Conservation (phyloP, 2,797 vertebrate species). For the Melanotaenia maccullochi region DNA sequence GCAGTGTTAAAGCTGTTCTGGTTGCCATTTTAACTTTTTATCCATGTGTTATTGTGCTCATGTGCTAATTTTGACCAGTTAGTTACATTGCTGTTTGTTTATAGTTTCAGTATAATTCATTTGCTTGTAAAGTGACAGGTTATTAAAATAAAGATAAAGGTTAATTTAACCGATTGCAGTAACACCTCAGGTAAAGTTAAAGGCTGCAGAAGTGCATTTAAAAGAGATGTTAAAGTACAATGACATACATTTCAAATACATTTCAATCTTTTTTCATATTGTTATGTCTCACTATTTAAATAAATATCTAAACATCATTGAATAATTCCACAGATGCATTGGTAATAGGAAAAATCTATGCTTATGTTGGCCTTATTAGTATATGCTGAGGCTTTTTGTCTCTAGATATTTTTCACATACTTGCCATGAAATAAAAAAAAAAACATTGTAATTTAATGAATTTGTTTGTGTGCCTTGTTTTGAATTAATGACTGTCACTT, state of each 20-base stretch:
- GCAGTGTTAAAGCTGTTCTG: too few relatives aligned
- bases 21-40: too few relatives aligned
- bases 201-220: not conserved
- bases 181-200: not conserved
- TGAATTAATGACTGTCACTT: slow-evolving; percentile 53
- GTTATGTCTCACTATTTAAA: not conserved
- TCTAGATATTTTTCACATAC: slow-evolving; percentile 62
- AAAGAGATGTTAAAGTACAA: not conserved
- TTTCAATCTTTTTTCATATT: not conserved
- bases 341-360: not conserved
- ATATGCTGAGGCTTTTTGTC: slow-evolving; percentile 47
- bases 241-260: not conserved
- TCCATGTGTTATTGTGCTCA: too few relatives aligned
- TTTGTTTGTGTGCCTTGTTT: slow-evolving; percentile 45
- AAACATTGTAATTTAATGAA: slow-evolving; percentile 66
- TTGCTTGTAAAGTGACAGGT: not conserved
- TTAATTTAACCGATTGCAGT: not conserved
- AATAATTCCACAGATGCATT: slow-evolving; percentile 10
- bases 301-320: not conserved
- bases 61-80: too few relatives aligned
- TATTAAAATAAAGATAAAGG: not conserved
- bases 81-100: not conserved
- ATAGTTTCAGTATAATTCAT: not conserved
- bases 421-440: slow-evolving; percentile 30
- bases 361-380: slow-evolving; percentile 65